Evolutionary conservation across 1,140 invertebrate species (phyloP).

Genomic region (Leptestheria dahalacensis): DNA sequence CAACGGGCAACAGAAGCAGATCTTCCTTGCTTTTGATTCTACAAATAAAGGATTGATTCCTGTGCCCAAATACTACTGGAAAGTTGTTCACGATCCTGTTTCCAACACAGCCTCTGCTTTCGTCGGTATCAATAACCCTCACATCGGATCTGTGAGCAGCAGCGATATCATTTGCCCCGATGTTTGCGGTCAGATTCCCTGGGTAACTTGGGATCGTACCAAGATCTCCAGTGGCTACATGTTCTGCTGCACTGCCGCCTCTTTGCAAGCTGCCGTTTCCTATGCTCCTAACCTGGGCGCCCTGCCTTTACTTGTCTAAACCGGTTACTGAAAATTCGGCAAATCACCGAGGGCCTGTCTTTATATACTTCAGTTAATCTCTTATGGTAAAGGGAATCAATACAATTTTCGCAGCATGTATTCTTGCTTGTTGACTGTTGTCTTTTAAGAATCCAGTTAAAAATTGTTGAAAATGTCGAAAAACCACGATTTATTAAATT

Average conservation of each 20-base stretch:
- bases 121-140: slow-evolving; percentile 13
- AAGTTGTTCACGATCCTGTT: slow-evolving; percentile 8
- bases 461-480: too few relatives aligned
- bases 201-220: slow-evolving; percentile 3
- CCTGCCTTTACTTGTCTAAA: background rate
- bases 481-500: too few relatives aligned
- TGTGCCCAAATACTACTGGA: slow-evolving; percentile 11
- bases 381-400: background rate
- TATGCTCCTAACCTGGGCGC: background rate
- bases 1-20: background rate
- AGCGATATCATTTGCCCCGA: slow-evolving; percentile 4
- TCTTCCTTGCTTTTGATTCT: background rate
- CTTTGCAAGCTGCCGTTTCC: background rate
- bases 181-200: slow-evolving; percentile 13
- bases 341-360: background rate
- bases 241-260: slow-evolving; percentile 11
- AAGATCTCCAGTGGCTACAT: slow-evolving; percentile 13
- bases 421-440: too few relatives aligned
- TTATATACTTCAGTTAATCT: background rate
- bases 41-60: background rate
- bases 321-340: background rate
- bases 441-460: too few relatives aligned
- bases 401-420: too few relatives aligned
- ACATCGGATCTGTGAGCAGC: background rate
- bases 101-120: slow-evolving; percentile 4